Percentiles rank a stretch among this genome's conserved stretches.
Evolutionary conservation across 2,797 vertebrate genomes (phyloP).

Genomic region (Malurus splendens): DNA sequence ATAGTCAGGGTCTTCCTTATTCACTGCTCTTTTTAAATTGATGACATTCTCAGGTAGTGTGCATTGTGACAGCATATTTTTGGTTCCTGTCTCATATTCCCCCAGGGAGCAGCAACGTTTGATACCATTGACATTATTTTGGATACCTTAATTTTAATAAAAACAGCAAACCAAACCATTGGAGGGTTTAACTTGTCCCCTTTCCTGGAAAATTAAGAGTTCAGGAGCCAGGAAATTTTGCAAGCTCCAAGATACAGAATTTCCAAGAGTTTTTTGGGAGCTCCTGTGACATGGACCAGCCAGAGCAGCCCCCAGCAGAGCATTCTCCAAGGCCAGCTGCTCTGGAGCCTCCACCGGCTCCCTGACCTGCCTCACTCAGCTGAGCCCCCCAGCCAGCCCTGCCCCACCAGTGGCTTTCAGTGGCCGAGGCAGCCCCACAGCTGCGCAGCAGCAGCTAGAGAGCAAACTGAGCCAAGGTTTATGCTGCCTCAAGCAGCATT

Average conservation of each 20-base stretch:
- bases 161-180: neutral
- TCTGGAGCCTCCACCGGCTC: neutral
- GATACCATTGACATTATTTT: neutral
- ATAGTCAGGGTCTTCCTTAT: neutral
- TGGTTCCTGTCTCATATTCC: neutral
- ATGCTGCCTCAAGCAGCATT: neutral
- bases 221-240: slow-evolving; percentile 46
- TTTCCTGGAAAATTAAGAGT: slow-evolving; percentile 44
- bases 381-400: neutral
- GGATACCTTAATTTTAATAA: neutral
- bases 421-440: neutral
- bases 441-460: neutral
- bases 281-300: neutral
- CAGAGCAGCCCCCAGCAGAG: neutral
- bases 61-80: neutral
- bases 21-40: neutral
- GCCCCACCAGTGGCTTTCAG: neutral
- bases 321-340: rapidly evolving
- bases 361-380: rapidly evolving
- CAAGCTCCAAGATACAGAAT: neutral
- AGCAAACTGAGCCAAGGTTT: neutral
- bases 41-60: neutral
- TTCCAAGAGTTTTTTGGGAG: neutral
- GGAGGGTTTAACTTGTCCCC: slow-evolving; percentile 12
- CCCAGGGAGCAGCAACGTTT: neutral